These are phyloP conservation scores for Scrobipalpa atriplicella DNA, from an alignment of 2,888 invertebrate species.

Conservation along the genomic window DNA sequence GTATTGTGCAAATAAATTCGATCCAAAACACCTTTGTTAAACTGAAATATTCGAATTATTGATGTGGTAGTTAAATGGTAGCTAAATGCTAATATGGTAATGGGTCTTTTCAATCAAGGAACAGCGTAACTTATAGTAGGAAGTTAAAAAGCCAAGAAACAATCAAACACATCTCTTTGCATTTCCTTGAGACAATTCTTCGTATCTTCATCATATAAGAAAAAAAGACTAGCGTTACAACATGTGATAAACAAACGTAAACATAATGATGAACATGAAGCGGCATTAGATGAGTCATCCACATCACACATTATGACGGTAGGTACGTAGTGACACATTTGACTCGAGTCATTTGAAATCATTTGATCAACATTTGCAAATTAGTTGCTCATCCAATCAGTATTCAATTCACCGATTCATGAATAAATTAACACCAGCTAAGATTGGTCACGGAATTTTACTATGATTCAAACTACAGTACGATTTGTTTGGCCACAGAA, in stretches of 20 bases:
- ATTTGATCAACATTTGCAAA: constrained; percentile 8
- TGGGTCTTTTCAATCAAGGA: too few relatives aligned
- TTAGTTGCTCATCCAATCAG: constrained; percentile 1
- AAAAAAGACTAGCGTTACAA: neutral
- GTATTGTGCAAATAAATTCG: neutral
- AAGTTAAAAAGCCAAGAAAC: neutral
- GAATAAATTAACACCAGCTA: constrained; percentile 5
- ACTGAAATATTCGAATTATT: neutral
- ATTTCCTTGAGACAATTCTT: neutral
- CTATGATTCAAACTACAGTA: neutral
- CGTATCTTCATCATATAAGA: neutral
- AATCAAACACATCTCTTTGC: constrained; percentile 5
- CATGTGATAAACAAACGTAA: constrained; percentile 3
- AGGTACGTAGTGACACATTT: neutral
- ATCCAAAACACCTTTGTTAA: constrained; percentile 5
- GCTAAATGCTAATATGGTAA: too few relatives aligned
- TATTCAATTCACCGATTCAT: neutral
- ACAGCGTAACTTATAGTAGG: neutral
- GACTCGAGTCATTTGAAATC: neutral
- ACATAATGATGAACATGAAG: neutral
- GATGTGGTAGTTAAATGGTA: neutral
- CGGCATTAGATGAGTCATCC: constrained; percentile 10
- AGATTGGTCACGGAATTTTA: neutral
- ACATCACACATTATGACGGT: neutral
- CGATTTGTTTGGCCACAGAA: neutral